These are phyloP conservation scores for Diplosoma virens DNA, from an alignment of 23 tunicate genomes.

Conservation along the genomic window DNA sequence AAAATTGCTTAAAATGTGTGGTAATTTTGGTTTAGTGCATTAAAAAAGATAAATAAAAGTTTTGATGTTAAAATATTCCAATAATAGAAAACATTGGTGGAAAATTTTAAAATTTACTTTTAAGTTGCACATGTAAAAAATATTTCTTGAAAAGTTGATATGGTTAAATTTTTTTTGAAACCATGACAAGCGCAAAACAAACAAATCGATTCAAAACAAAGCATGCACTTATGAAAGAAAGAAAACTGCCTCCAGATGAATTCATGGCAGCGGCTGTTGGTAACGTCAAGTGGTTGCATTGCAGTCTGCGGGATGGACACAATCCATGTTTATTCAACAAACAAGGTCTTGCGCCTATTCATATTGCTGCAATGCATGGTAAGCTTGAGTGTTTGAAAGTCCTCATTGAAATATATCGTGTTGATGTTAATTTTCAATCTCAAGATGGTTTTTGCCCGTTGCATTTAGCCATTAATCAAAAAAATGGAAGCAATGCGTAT, in stretches of 20 bases:
- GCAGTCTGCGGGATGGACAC: constrained; percentile 51
- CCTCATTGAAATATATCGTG: constrained; percentile 64
- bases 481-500: constrained; percentile 32
- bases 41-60: no score
- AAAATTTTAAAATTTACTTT: no score
- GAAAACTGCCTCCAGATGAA: constrained; percentile 46
- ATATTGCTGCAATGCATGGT: constrained; percentile 82
- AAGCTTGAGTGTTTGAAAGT: constrained; percentile 56
- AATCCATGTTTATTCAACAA: constrained; percentile 43
- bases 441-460: constrained; percentile 57
- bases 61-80: no score
- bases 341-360: constrained; percentile 72
- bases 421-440: constrained; percentile 58
- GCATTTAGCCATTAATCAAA: constrained; percentile 59
- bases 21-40: no score
- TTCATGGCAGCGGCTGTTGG: constrained; percentile 81
- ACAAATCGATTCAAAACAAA: no score
- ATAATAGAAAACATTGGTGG: no score
- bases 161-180: no score
- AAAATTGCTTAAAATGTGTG: no score
- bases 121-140: no score
- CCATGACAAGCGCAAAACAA: no score
- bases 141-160: no score
- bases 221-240: constrained; percentile 23
- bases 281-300: constrained; percentile 59